Evolutionary conservation across 2,113 vertebrate genomes (phyloP).

Genomic region (Cacatua alba): DNA sequence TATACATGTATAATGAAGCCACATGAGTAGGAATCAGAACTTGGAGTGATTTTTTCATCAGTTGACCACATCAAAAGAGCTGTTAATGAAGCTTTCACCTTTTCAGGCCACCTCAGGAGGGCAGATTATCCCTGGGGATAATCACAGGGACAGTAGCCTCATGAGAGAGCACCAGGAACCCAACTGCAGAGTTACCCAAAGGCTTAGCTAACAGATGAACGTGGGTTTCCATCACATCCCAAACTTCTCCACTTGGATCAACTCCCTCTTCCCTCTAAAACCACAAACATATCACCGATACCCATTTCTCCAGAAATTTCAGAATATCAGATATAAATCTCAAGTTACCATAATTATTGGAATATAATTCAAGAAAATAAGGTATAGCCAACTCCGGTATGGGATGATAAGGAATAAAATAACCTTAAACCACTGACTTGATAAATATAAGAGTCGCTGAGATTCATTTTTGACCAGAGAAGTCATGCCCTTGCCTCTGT

Average conservation of each 20-base stretch:
- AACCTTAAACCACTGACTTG: neutral
- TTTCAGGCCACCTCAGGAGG: neutral
- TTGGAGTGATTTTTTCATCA: conserved; percentile 14
- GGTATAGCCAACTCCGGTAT: neutral
- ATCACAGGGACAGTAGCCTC: neutral
- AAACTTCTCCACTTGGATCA: neutral
- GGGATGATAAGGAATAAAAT: neutral
- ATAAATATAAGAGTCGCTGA: fast-evolving
- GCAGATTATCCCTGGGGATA: neutral
- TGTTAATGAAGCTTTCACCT: neutral
- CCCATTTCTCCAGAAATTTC: neutral
- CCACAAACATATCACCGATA: fast-evolving
- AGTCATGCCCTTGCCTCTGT: neutral
- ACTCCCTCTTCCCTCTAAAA: neutral
- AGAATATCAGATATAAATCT: neutral
- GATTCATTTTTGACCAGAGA: neutral
- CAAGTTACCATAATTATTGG: neutral
- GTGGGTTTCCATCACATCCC: neutral
- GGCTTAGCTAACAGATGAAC: neutral
- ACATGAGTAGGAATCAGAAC: neutral
- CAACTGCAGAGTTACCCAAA: neutral
- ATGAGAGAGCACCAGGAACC: neutral
- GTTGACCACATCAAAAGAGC: conserved; percentile 8
- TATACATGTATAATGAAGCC: neutral
- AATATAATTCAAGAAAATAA: neutral